phyloP scores from a whole-genome alignment of 2,797 vertebrate species.

The Australoheros facetus region DNA sequence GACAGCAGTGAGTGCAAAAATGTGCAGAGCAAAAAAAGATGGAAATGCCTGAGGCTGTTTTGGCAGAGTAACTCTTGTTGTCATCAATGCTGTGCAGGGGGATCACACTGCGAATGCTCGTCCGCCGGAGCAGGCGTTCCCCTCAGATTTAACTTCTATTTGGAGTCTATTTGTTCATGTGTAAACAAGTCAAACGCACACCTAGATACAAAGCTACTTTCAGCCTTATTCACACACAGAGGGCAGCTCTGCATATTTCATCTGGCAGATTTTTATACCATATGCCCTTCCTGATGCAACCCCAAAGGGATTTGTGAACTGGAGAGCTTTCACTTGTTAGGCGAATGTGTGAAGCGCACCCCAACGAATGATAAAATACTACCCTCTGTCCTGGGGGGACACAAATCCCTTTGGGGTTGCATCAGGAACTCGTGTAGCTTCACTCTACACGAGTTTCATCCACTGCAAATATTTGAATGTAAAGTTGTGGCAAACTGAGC shows the following conservation, averaged over 20 bases:
- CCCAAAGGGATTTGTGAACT: not conserved
- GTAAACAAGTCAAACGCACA: not conserved
- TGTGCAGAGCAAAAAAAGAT: not conserved
- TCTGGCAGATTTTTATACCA: not conserved
- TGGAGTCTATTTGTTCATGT: not conserved
- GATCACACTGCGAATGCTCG: not conserved
- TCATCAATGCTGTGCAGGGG: not conserved
- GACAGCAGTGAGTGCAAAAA: not conserved
- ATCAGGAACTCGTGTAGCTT: not conserved
- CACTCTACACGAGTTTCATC: rapidly evolving
- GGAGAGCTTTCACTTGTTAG: not conserved
- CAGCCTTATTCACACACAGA: not conserved
- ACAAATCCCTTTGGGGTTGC: too few species aligned
- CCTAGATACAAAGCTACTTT: not conserved
- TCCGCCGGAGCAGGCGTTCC: not conserved
- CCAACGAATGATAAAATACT: not conserved
- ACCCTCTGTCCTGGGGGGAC: not conserved
- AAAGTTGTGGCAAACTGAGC: not conserved
- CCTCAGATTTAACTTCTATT: not conserved
- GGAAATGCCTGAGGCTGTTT: slow-evolving; percentile 11
- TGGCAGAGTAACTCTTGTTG: not conserved
- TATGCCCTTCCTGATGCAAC: too few species aligned
- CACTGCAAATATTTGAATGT: not conserved
- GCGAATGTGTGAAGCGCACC: too few species aligned
- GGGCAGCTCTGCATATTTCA: not conserved